These are phyloP conservation scores for Caenorhabditis afra DNA, from an alignment of 2,888 invertebrate genomes.

Conservation along the genomic window DNA sequence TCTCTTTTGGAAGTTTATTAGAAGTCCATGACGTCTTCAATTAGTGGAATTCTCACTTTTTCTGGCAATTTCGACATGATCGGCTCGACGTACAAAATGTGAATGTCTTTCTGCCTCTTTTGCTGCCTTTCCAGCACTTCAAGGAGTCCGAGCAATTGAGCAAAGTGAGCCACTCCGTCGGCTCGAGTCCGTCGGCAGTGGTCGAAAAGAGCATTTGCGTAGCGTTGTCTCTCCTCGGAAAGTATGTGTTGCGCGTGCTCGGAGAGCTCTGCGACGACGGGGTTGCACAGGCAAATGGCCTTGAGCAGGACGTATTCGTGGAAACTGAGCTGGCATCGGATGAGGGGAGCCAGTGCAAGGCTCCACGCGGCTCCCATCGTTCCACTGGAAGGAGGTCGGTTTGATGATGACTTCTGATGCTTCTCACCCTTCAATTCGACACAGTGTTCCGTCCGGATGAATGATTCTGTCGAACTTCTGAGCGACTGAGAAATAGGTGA, in stretches of 20 bases:
- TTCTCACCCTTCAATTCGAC: too few species aligned
- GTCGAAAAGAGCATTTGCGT: slow-evolving; percentile 26
- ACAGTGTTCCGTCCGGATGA: slow-evolving; percentile 35
- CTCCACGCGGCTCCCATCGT: too few species aligned
- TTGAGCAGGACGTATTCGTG: slow-evolving; percentile 40
- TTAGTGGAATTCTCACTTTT: slow-evolving; percentile 1
- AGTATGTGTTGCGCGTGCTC: slow-evolving; percentile 8
- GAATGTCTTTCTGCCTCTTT: slow-evolving; percentile 39
- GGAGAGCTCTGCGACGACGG: slow-evolving; percentile 40
- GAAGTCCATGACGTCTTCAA: slow-evolving; percentile 11
- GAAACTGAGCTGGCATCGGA: too few species aligned
- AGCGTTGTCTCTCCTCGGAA: slow-evolving; percentile 8
- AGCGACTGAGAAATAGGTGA: slow-evolving; percentile 18
- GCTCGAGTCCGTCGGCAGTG: slow-evolving; percentile 21
- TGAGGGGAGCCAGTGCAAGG: too few species aligned
- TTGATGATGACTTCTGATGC: slow-evolving; percentile 8
- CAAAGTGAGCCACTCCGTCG: slow-evolving; percentile 23
- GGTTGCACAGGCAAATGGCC: slow-evolving; percentile 47
- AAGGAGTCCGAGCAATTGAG: slow-evolving; percentile 24
- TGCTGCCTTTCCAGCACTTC: slow-evolving; percentile 41
- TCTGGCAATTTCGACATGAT: neutral
- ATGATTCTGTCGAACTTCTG: slow-evolving; percentile 20
- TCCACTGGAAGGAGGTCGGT: too few species aligned
- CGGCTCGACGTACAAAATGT: slow-evolving; percentile 26
- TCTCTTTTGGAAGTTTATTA: neutral